Evolutionary conservation across 2,888 invertebrate genomes (phyloP), one percentile per base, ranked within the genome.

Genomic region (Brachylomia viminalis): DNA sequence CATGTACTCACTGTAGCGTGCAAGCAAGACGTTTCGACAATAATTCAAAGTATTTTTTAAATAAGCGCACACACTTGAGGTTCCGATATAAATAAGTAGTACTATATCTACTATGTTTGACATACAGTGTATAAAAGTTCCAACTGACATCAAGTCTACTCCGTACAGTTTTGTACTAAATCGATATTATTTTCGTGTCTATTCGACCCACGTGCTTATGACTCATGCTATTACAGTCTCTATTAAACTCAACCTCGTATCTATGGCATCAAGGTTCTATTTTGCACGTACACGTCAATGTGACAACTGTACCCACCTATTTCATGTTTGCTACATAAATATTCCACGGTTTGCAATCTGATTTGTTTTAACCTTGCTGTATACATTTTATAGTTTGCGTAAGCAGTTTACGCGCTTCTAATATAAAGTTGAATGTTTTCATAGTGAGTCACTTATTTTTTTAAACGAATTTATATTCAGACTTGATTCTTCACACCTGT

Each of bases 141-240:
- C 77, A 78, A 80, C 80, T 75, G 79, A 73, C 82, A 84, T 89
- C 86, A 86, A 83, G 77, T 86, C 83, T 87, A 88, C 83, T 89
- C 85, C 85, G 90, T 90, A 91, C 88, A 89, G 82, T 89, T 92
- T 89, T 88, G 90, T 92, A 91, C 90, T 90, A 89, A 91, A 94
- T 93, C 93, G 91, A 93, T 94, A 92, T 84, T 89, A 88, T 92
- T 92, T 92, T 92, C 93, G 92, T 94, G 93, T 92, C 93, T 89
- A 88, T 87, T 86, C 90, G 85, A 85, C 92, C 90, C 85, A 91
- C 91, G 84, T 86, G 83, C 75, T 72, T 79, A 84, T 95, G 93
- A 94, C 88, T 95, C 95, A 95, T 89, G 80, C 75, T 68, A 73
- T 81, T 86, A 90, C 85, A 86, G 84, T 84, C 75, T 67, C 72